phyloP scores from a whole-genome alignment of 2,888 invertebrate species.

The Vannuccia rotundouncinata region DNA sequence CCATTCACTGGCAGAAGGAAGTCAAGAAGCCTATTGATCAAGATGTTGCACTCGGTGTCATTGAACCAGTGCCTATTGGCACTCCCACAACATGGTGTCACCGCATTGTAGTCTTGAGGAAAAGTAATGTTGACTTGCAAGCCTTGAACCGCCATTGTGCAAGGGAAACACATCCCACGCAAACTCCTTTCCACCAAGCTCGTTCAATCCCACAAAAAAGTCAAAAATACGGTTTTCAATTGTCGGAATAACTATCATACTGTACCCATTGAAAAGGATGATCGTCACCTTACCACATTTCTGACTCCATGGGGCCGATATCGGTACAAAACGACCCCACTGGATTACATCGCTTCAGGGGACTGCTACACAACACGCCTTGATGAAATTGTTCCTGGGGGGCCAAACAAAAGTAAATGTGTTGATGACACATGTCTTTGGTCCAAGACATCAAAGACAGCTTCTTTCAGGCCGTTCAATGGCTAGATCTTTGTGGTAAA shows the following conservation, averaged over 20 bases:
- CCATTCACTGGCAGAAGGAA: background rate
- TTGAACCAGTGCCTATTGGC: background rate
- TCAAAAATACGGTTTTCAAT: background rate
- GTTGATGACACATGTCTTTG: background rate
- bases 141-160: background rate
- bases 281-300: background rate
- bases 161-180: background rate
- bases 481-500: background rate
- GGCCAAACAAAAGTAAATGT: background rate
- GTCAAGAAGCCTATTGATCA: background rate
- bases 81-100: background rate
- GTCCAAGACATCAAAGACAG: background rate
- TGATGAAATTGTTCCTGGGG: background rate
- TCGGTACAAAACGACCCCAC: background rate
- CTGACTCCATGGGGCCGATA: background rate
- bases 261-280: background rate
- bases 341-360: background rate
- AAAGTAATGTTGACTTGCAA: background rate
- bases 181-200: background rate
- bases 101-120: background rate
- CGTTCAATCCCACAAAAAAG: background rate
- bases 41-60: background rate
- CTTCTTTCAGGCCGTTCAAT: background rate
- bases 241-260: background rate
- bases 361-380: background rate